These are phyloP conservation scores for Aptenodytes patagonicus DNA, from an alignment of 2,113 vertebrate species.

Conservation along the genomic window DNA sequence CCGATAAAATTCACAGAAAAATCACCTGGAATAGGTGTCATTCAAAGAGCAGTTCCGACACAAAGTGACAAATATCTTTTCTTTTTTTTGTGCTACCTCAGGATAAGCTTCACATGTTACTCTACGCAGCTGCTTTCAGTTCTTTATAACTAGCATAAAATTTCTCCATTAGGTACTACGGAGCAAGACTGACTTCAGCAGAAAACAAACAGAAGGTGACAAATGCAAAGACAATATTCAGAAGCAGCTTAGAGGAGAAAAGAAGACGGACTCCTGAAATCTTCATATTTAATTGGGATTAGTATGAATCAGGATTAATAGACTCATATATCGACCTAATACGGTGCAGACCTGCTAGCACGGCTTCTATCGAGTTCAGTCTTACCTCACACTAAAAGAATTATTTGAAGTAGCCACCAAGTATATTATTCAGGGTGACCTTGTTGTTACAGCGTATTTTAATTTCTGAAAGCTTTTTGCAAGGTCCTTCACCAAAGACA, in stretches of 20 bases:
- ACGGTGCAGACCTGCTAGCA: background rate
- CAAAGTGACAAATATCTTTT: background rate
- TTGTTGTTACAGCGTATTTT: background rate
- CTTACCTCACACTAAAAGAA: background rate
- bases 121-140: background rate
- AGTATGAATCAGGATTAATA: background rate
- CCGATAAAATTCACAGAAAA: background rate
- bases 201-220: background rate
- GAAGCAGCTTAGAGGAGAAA: background rate
- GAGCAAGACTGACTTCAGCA: background rate
- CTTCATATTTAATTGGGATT: background rate
- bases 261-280: background rate
- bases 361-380: background rate
- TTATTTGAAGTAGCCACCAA: background rate
- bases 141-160: background rate
- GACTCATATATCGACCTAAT: background rate
- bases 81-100: background rate
- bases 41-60: background rate
- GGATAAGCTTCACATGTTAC: background rate
- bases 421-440: background rate
- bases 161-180: background rate
- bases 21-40: background rate
- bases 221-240: background rate
- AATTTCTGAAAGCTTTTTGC: conserved; percentile 28
- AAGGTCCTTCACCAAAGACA: background rate